phyloP scores from a whole-genome alignment of 2,888 invertebrate genomes.

The Blastobasis lacticolella region DNA sequence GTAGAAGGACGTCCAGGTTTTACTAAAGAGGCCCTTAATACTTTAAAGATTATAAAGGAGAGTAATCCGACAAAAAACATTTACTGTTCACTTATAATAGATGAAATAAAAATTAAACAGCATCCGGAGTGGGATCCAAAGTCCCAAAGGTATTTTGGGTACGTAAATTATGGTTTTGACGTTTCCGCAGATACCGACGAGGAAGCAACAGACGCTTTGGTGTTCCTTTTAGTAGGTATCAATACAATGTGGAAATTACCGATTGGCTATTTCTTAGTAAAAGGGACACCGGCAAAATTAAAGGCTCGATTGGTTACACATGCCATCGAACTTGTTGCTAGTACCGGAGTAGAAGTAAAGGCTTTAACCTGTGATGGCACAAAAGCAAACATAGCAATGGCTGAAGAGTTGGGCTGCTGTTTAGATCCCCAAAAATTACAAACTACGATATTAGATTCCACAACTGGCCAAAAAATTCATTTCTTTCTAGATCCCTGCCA shows the following conservation, averaged over 20 bases:
- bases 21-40: slow-evolving; percentile 12
- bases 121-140: slow-evolving; percentile 4
- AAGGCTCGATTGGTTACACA: not conserved
- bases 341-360: slow-evolving; percentile 8
- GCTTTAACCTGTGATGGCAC: slow-evolving; percentile 20
- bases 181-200: slow-evolving; percentile 7
- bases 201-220: slow-evolving; percentile 3
- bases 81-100: slow-evolving; percentile 5
- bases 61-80: not conserved
- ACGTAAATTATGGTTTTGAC: slow-evolving; percentile 11
- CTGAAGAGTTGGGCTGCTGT: slow-evolving; percentile 13
- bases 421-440: slow-evolving; percentile 3
- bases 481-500: slow-evolving; percentile 11
- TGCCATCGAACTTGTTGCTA: slow-evolving; percentile 2
- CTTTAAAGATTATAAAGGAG: slow-evolving; percentile 7
- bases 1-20: slow-evolving; percentile 18
- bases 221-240: slow-evolving; percentile 1
- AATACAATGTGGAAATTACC: slow-evolving; percentile 1
- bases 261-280: slow-evolving; percentile 2
- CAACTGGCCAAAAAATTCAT: not conserved
- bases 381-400: slow-evolving; percentile 15
- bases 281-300: not conserved
- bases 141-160: slow-evolving; percentile 1
- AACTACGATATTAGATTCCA: slow-evolving; percentile 2
- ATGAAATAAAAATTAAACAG: slow-evolving; percentile 12